Conservation (phyloP, 1,140 invertebrate species). For the Bactericera cockerelli region DNA sequence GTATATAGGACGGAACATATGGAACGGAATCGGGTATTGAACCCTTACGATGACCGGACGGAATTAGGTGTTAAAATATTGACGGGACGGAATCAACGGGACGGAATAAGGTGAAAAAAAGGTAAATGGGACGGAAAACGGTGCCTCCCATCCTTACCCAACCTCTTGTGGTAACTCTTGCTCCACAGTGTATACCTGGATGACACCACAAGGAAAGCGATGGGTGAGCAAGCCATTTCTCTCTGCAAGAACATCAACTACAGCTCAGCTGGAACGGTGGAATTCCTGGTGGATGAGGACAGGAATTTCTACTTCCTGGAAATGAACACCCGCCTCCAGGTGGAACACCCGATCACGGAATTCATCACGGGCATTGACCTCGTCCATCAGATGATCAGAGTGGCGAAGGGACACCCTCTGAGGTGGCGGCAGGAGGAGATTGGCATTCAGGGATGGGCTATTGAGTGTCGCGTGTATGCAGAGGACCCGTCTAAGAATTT, state of each 20-base stretch:
- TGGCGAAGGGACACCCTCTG: constrained; percentile 34
- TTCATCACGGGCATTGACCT: constrained; percentile 50
- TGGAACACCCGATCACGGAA: constrained; percentile 66
- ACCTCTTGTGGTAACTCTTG: no score
- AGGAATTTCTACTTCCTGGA: constrained; percentile 61
- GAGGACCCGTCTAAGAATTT: constrained; percentile 53
- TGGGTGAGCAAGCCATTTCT: constrained; percentile 45
- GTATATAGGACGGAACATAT: no score
- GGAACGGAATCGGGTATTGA: no score
- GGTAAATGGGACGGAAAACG: no score
- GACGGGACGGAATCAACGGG: no score
- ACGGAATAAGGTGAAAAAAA: no score
- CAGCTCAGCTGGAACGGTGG: constrained; percentile 52
- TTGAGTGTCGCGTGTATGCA: constrained; percentile 43
- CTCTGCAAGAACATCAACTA: constrained; percentile 48
- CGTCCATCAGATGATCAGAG: constrained; percentile 50
- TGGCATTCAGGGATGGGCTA: constrained; percentile 32
- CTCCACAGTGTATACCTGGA: constrained; percentile 42
- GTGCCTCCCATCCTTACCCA: no score
- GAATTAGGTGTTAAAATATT: no score
- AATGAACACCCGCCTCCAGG: constrained; percentile 61
- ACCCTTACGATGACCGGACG: no score
- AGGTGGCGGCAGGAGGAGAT: constrained; percentile 37
- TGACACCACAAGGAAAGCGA: constrained; percentile 36
- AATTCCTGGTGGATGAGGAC: constrained; percentile 51